Evolutionary conservation across 53 echinoderm and acorn worm species (phyloP).

Genomic region (Astropecten irregularis): DNA sequence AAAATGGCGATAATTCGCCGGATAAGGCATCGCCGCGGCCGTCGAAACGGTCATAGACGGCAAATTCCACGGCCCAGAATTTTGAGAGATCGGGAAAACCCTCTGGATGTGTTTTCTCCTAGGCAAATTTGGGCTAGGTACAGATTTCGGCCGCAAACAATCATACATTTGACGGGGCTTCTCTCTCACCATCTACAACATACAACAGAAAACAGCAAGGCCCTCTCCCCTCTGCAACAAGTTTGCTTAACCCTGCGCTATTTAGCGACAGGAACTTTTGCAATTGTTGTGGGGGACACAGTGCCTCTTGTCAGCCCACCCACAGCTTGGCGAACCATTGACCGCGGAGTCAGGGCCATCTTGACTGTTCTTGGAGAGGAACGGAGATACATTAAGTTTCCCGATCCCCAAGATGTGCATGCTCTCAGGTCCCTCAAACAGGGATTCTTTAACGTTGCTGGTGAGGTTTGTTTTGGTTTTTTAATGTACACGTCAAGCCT

Average conservation of each 20-base stretch:
- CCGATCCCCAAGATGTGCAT: too few relatives aligned
- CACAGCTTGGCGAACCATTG: slow-evolving; percentile 7
- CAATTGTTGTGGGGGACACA: slow-evolving; percentile 16
- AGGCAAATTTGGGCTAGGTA: neutral
- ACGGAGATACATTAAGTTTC: too few relatives aligned
- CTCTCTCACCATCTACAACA: neutral
- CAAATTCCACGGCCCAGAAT: too few relatives aligned
- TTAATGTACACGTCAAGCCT: too few relatives aligned
- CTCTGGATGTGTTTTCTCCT: neutral
- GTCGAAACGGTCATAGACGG: too few relatives aligned
- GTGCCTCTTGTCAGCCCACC: slow-evolving; percentile 4
- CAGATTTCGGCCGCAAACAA: neutral
- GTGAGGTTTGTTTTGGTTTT: too few relatives aligned
- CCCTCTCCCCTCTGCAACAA: neutral
- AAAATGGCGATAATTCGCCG: too few relatives aligned
- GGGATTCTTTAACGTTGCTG: too few relatives aligned
- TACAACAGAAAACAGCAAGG: neutral
- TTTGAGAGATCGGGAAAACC: too few relatives aligned
- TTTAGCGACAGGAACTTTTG: neutral
- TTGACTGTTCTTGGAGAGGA: neutral
- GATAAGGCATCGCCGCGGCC: too few relatives aligned
- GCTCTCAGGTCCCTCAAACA: too few relatives aligned
- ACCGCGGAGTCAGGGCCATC: neutral
- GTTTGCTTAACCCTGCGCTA: slow-evolving; percentile 4
- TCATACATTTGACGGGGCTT: neutral